These are phyloP conservation scores for Heliornis fulica DNA, from an alignment of 2,113 vertebrate species.

Conservation along the genomic window DNA sequence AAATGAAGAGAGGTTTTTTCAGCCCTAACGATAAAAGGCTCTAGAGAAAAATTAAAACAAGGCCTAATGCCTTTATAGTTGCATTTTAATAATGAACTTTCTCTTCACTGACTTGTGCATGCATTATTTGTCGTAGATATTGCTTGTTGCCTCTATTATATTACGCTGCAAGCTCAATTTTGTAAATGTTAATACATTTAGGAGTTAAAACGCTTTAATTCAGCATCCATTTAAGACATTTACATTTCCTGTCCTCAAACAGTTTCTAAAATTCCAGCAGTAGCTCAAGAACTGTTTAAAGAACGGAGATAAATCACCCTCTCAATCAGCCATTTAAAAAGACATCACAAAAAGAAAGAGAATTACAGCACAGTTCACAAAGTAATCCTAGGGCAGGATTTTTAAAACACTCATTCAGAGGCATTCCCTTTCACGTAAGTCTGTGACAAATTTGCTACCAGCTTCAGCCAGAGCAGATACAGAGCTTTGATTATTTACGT, in stretches of 20 bases:
- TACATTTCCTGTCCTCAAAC: background rate
- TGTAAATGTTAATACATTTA: constrained; percentile 10
- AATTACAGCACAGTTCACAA: background rate
- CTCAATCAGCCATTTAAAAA: background rate
- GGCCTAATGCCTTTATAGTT: constrained; percentile 24
- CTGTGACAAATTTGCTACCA: background rate
- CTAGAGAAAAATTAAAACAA: constrained; percentile 54
- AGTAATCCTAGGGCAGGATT: background rate
- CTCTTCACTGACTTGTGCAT: background rate
- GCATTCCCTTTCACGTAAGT: background rate
- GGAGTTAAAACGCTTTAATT: constrained; percentile 8
- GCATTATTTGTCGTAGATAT: constrained; percentile 32
- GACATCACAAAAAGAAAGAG: background rate
- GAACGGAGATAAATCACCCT: background rate
- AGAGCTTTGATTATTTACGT: background rate
- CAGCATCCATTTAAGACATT: background rate
- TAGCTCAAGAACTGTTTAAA: background rate
- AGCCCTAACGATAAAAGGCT: constrained; percentile 10
- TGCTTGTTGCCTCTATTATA: constrained; percentile 20
- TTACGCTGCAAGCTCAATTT: background rate
- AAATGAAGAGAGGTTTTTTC: background rate
- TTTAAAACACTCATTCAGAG: background rate
- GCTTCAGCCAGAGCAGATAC: background rate
- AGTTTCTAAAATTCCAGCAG: background rate
- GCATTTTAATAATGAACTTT: constrained; percentile 55